Percentiles rank a stretch among this genome's conserved stretches.
These are phyloP conservation scores for Tiliacea citrago DNA, from an alignment of 2,888 invertebrate species.

Conservation along the genomic window DNA sequence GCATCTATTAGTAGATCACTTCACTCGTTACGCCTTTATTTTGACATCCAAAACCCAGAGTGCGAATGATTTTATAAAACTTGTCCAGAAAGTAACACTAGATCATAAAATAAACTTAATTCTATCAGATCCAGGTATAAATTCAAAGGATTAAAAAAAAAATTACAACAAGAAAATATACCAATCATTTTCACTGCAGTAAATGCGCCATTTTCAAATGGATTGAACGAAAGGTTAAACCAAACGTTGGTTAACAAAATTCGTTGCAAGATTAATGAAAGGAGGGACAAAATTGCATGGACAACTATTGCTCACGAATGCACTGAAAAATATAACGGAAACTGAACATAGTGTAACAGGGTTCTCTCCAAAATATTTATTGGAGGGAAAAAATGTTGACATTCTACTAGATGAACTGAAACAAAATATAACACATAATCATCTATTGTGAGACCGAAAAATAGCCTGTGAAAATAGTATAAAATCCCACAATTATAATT, in stretches of 20 bases:
- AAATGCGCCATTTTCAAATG: too few species aligned
- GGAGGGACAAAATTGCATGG: neutral
- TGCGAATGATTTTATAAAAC: constrained; percentile 1
- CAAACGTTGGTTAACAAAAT: neutral
- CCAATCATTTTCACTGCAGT: too few species aligned
- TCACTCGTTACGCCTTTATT: constrained; percentile 1
- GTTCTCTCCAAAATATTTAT: neutral
- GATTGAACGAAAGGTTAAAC: neutral
- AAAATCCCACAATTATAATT: neutral
- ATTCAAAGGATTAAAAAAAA: too few species aligned
- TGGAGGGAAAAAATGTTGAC: neutral
- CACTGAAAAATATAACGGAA: neutral
- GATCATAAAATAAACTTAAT: neutral
- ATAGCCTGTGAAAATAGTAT: neutral
- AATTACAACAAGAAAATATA: too few species aligned
- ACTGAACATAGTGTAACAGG: neutral
- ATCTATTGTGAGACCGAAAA: neutral
- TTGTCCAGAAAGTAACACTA: neutral
- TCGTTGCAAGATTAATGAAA: neutral
- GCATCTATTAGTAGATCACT: constrained; percentile 1
- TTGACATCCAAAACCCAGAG: neutral
- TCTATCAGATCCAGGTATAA: too few species aligned
- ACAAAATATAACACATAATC: neutral
- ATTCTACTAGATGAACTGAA: neutral
- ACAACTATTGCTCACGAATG: constrained; percentile 1